Base-by-base conservation (phyloP, 2,113 vertebrate genomes). In the Uropsilus gracilis region DNA sequence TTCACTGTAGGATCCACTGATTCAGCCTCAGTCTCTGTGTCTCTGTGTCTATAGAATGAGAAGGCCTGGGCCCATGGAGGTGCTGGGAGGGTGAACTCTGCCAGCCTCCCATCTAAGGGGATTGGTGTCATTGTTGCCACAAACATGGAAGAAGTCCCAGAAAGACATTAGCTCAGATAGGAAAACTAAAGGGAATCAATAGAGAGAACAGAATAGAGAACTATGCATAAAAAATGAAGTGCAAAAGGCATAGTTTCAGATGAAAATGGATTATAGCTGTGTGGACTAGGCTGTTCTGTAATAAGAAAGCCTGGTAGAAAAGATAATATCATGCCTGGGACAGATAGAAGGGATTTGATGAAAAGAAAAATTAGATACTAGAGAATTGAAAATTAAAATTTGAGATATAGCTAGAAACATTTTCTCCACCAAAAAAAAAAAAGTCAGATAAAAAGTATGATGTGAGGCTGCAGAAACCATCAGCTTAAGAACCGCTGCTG, bases 341-440 rank as follows among this genome's bases (percentile, higher is more conserved):
- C 28, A 64, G n/a, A 61, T 34, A 50, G 66, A 26, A 69, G 42
- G 71, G 80, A 61, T 63, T 72, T 55, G 48, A 32, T 82, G 78
- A 69, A 76, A 85, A 44, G 85, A 73, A 84, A 93, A 87, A 50
- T 28, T 12, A 57, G 85, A 72, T 30, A 34, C 50, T 20, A 94
- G 63, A 66, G 87, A 53, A 84, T 8, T 22, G 34, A 86, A 91
- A 63, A 86, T 90, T 55, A 77, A 78, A 81, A 61, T 86, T 82
- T 28, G 44, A 77, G 92, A 86, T 59, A 73, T 11, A 86, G 57
- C 55, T 59, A 24, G 14, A 59, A 8, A 30, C n/a, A 55, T 7
- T 72, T 63, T 81, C 72, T 82, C n/a, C 90, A 73, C 17, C 61
- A 3, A 20, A 55, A 55, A 8, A 80, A 82, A 76, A 24, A 44